Evolutionary conservation across 2,113 vertebrate species (phyloP), one percentile per base, ranked within the genome.

Genomic region (Spilogale gracilis): DNA sequence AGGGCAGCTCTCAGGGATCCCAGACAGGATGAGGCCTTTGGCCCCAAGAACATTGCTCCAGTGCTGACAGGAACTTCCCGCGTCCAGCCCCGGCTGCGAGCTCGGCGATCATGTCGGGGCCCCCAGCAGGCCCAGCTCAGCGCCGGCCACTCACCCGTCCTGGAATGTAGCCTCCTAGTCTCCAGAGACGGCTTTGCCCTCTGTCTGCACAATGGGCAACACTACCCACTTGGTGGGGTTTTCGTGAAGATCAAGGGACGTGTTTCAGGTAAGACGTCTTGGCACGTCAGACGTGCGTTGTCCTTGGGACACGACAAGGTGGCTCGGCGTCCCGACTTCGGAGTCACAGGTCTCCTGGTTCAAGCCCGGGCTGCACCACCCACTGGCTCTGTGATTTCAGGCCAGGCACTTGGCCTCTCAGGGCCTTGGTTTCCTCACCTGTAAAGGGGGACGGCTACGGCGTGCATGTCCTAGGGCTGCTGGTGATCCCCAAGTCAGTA

Each of bases 1-100:
- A 74, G 95, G 54, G 88, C 81, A 0, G 78, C 98, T 97, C 97
- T 80, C 97, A 96, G 93, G 90, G 91, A 78, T 16, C 71, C 16
- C 16, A 3, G 50, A 43, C 87, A 86, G 96, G 96, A 95, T 87
- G 95, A 96, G 74, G 65, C 80, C 30, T 79, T 30, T 1, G 52
- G 92, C 95, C 97, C 95, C 96, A 74, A 92, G 97, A 54, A 82
- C 89, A 48, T 9, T 25, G 74, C 73, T 58, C 65, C 0, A 10
- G 60, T 81, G 45, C 48, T 32, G 30, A 71, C 14, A 9, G 94
- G 94, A 58, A 91, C 95, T 96, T 96, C 93, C 91, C 32, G 45
- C 30, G n/a, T 2, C 30, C 12, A 3, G 25, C 20, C 67, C 61
- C 4, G 14, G 79, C 92, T 12, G 3, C 79, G 65, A 69, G 43